Evolutionary conservation across 2,797 vertebrate species (phyloP).

Genomic region (Malurus leucopterus): DNA sequence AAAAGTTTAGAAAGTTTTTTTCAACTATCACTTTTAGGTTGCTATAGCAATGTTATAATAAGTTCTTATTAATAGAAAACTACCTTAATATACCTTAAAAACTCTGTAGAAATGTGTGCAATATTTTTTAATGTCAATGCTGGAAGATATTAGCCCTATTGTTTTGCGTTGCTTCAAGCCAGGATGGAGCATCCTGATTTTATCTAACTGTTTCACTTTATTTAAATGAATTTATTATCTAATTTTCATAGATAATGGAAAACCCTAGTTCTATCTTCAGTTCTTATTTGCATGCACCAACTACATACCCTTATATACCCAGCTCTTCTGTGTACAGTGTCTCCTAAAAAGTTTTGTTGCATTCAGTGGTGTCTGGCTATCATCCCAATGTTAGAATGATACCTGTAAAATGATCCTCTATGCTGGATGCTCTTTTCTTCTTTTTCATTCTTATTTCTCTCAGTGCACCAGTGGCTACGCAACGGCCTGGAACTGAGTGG

Average conservation of each 20-base stretch:
- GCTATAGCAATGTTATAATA: slow-evolving; percentile 51
- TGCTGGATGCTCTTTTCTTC: neutral
- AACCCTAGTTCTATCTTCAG: neutral
- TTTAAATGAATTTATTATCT: neutral
- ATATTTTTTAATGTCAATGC: neutral
- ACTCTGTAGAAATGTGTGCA: slow-evolving; percentile 14
- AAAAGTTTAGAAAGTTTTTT: slow-evolving; percentile 18
- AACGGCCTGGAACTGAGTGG: neutral
- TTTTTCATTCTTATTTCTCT: neutral
- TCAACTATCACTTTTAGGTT: slow-evolving; percentile 11
- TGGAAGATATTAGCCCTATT: neutral
- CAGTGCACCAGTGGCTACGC: neutral
- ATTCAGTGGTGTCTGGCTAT: neutral
- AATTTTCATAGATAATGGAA: neutral
- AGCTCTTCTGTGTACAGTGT: neutral
- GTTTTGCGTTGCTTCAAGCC: neutral
- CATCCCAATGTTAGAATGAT: neutral
- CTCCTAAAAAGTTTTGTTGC: neutral
- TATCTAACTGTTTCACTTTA: neutral
- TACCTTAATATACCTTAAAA: slow-evolving; percentile 23
- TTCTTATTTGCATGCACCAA: neutral
- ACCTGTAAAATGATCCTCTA: neutral
- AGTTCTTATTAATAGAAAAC: slow-evolving; percentile 35
- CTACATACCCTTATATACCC: neutral
- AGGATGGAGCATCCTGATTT: neutral